Evolutionary conservation across 2,797 vertebrate genomes (phyloP).

Genomic region (Neosilurus hyrtlii): DNA sequence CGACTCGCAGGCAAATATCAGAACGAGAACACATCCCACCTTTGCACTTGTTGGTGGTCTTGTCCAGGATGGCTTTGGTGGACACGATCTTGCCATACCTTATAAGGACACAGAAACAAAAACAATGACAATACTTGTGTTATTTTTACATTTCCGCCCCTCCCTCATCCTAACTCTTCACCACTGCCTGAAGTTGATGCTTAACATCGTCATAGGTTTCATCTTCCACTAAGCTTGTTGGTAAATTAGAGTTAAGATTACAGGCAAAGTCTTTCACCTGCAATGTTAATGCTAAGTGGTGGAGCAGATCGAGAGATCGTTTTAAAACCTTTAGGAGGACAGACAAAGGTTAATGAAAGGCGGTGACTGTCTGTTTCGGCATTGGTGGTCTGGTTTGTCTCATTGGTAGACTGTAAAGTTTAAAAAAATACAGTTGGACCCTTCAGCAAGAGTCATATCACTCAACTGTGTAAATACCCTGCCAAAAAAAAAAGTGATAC

Average conservation of each 20-base stretch:
- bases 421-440: neutral
- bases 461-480: neutral
- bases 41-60: conserved; percentile 96
- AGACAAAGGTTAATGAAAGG: neutral
- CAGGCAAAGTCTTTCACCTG: neutral
- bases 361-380: neutral
- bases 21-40: conserved; percentile 68
- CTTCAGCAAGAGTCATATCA: neutral
- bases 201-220: neutral
- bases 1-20: conserved; percentile 1
- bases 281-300: neutral
- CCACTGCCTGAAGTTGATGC: neutral
- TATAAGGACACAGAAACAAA: conserved; percentile 51
- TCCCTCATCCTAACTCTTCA: neutral
- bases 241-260: conserved; percentile 12
- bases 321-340: conserved; percentile 15
- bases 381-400: neutral
- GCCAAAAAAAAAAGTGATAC: too few species aligned
- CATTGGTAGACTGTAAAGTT: neutral
- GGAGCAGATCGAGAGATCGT: conserved; percentile 12
- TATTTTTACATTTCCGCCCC: neutral
- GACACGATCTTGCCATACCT: conserved; percentile 96
- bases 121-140: neutral
- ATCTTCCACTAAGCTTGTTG: neutral
- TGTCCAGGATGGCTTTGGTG: conserved; percentile 95